Base-by-base conservation (phyloP, 2,113 vertebrate species). In the Cynoglossus semilaevis region DNA sequence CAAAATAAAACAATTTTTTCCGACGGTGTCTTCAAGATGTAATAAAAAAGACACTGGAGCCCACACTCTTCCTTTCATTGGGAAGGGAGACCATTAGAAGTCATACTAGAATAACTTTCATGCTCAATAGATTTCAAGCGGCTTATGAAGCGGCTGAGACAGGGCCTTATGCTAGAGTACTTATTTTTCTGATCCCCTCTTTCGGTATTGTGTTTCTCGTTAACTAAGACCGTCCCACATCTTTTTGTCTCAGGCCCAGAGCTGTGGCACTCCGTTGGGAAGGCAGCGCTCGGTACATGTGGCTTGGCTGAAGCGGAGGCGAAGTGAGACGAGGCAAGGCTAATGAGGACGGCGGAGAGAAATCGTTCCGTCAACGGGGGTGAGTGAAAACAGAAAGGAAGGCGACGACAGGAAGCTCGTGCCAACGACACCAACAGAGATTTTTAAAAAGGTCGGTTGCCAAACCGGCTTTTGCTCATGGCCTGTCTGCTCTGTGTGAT, bases 41-140 rank as follows among this genome's bases (percentile, higher is more conserved):
- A 87, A 88, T 89, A 87, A 90, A 90, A 85, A 58, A 72, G 83
- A 85, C 83, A 89, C 82, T 87, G 57, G 71, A 88, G 74, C 77
- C 62, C 46, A 37, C 9, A 46, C 67, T 83, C 87, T 84, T 81
- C 63, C 65, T 88, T 88, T 84, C 81, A 84, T 76, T 79, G 74
- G 74, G 79, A 83, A 64, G 54, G 53, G 66, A 89, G 83, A 85
- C 86, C 74, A 87, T 91, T 88, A 87, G 87, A 90, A 88, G 88
- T 89, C 87, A 79, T 81, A 88, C 87, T 87, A 85, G 80, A 90
- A 90, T 84, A 91, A 91, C 89, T 86, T 88, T 91, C 87, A 90
- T 82, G 89, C 88, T 86, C 84, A 87, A 89, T 90, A 89, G 81
- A 89, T 84, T 90, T 87, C 85, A 82, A 90, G 89, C 76, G 35